These are phyloP conservation scores for Phaonia tiefii DNA, from an alignment of 2,888 invertebrate genomes.

Conservation along the genomic window DNA sequence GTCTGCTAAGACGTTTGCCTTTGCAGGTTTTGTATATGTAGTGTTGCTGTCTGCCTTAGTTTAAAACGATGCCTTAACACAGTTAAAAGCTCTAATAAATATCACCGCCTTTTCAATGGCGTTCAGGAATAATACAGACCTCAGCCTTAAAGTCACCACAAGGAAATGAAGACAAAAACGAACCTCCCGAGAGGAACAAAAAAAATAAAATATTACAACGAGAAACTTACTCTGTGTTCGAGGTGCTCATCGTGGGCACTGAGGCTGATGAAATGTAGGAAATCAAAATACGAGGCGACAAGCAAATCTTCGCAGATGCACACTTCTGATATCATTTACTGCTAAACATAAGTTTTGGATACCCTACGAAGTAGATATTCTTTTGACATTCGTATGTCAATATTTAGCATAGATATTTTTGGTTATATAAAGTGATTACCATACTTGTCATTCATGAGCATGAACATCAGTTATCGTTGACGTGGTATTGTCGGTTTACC, in stretches of 20 bases:
- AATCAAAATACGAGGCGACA: slow-evolving; percentile 8
- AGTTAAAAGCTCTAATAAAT: slow-evolving; percentile 64
- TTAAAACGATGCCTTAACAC: slow-evolving; percentile 58
- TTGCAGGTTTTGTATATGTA: background rate
- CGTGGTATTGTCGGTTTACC: too few relatives aligned
- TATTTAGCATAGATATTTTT: too few relatives aligned
- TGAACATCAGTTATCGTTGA: too few relatives aligned
- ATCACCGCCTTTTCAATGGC: slow-evolving; percentile 51
- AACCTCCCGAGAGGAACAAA: background rate
- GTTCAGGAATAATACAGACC: slow-evolving; percentile 60
- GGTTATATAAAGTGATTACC: too few relatives aligned
- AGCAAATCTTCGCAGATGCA: slow-evolving; percentile 67
- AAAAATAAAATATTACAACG: too few relatives aligned
- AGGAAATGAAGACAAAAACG: slow-evolving; percentile 28
- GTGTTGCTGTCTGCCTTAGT: slow-evolving; percentile 52
- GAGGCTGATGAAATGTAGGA: background rate
- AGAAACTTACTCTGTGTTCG: slow-evolving; percentile 6
- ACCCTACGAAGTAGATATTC: background rate
- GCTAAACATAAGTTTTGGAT: slow-evolving; percentile 53
- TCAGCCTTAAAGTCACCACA: slow-evolving; percentile 32
- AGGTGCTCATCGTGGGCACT: background rate
- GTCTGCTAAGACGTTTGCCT: slow-evolving; percentile 3
- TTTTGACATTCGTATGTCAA: too few relatives aligned
- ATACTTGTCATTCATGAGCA: too few relatives aligned
- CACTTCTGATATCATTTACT: slow-evolving; percentile 69